These are phyloP conservation scores for Linepithema humile DNA, from an alignment of 1,140 invertebrate species.

Conservation along the genomic window DNA sequence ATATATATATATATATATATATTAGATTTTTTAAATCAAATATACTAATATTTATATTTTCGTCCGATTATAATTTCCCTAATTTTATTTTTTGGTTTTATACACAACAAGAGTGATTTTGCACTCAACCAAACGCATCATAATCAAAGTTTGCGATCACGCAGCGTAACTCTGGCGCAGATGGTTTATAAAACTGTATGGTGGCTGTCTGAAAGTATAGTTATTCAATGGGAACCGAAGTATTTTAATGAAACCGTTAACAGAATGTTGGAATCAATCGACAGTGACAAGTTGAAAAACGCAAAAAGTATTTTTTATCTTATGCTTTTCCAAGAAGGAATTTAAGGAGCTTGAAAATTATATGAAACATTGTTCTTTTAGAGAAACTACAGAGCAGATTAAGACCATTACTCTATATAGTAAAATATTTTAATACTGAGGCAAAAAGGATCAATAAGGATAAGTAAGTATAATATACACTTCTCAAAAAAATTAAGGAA, in stretches of 20 bases:
- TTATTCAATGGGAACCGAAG: conserved; percentile 78
- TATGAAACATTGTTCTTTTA: conserved; percentile 41
- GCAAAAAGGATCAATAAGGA: too few relatives aligned
- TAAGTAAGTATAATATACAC: too few relatives aligned
- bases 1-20: too few relatives aligned
- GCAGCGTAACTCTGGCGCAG: conserved; percentile 73
- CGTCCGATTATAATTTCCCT: not conserved
- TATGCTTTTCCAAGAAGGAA: not conserved
- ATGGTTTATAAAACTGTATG: conserved; percentile 77
- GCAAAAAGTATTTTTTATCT: conserved; percentile 71
- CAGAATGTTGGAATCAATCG: conserved; percentile 63
- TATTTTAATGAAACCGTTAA: conserved; percentile 72
- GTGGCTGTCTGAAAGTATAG: conserved; percentile 79
- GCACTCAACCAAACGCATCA: conserved; percentile 24
- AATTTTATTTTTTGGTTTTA: not conserved
- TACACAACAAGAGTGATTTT: conserved; percentile 39
- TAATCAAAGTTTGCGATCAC: conserved; percentile 45
- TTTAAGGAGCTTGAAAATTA: not conserved
- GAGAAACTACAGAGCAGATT: conserved; percentile 57
- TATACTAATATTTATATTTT: too few relatives aligned
- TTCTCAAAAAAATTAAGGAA: too few relatives aligned
- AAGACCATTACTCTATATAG: too few relatives aligned
- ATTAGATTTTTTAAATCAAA: too few relatives aligned
- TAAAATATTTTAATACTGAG: too few relatives aligned
- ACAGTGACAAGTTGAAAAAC: conserved; percentile 55